Evolutionary conservation across 2,888 invertebrate genomes (phyloP).

Genomic region (Siphonodentalium dalli): DNA sequence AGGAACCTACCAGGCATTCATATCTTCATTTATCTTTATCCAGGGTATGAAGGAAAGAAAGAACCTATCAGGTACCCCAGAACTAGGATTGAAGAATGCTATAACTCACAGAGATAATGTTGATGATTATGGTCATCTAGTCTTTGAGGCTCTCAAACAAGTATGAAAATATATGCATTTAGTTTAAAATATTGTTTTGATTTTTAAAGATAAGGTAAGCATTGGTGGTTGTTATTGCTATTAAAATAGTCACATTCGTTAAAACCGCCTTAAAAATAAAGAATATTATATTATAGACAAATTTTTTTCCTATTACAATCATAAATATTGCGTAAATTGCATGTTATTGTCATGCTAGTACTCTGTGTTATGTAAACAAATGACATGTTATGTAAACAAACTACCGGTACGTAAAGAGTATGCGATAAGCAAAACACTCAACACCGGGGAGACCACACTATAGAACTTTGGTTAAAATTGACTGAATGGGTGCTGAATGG

Average conservation of each 20-base stretch:
- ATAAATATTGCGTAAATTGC: neutral
- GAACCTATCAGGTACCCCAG: slow-evolving; percentile 69
- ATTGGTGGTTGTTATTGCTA: too few species aligned
- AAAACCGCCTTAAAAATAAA: neutral
- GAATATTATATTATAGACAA: neutral
- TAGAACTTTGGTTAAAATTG: too few species aligned
- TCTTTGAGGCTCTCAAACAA: slow-evolving; percentile 71
- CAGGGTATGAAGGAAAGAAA: slow-evolving; percentile 69
- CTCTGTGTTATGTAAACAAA: too few species aligned
- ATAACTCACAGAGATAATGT: slow-evolving; percentile 61
- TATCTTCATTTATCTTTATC: slow-evolving; percentile 5
- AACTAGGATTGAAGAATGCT: slow-evolving; percentile 68
- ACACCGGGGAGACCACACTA: too few species aligned
- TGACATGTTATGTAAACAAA: too few species aligned
- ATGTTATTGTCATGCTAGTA: neutral
- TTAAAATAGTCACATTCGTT: too few species aligned
- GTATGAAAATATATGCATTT: slow-evolving; percentile 35
- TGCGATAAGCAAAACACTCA: too few species aligned
- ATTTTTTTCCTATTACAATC: neutral
- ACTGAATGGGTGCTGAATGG: too few species aligned
- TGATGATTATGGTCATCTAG: slow-evolving; percentile 72
- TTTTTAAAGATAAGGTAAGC: neutral
- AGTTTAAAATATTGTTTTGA: neutral
- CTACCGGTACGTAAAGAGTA: too few species aligned
- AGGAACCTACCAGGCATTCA: neutral